Conservation (phyloP, 2,888 invertebrate species). For the Drosophila longiperda region DNA sequence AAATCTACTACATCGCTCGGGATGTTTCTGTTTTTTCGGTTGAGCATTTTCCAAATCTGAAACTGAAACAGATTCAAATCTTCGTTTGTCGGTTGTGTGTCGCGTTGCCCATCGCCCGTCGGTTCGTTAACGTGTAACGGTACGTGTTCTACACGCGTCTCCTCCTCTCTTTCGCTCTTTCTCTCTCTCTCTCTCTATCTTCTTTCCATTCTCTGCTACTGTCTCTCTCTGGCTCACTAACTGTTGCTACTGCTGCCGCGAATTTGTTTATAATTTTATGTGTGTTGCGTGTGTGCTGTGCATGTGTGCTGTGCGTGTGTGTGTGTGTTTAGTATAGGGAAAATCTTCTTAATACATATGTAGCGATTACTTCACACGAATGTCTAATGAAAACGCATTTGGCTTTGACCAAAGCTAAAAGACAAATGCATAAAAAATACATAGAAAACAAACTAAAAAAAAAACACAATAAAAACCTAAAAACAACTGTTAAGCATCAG, state of each 20-base stretch:
- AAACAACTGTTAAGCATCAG: slow-evolving; percentile 54
- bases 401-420: slow-evolving; percentile 5
- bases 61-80: slow-evolving; percentile 81
- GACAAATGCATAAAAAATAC: slow-evolving; percentile 25
- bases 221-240: slow-evolving; percentile 24
- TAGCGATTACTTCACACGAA: slow-evolving; percentile 43
- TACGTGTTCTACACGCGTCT: slow-evolving; percentile 57
- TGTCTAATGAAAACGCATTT: slow-evolving; percentile 46
- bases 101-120: slow-evolving; percentile 53
- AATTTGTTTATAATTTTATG: slow-evolving; percentile 73
- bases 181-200: slow-evolving; percentile 10
- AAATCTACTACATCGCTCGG: slow-evolving; percentile 35
- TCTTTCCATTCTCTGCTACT: slow-evolving; percentile 8
- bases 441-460: slow-evolving; percentile 13
- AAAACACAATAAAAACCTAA: not conserved
- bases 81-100: slow-evolving; percentile 84
- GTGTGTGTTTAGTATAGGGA: slow-evolving; percentile 35
- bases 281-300: slow-evolving; percentile 21
- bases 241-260: slow-evolving; percentile 47
- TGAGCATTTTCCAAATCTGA: slow-evolving; percentile 61
- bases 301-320: slow-evolving; percentile 39
- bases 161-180: slow-evolving; percentile 11
- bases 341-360: slow-evolving; percentile 25
- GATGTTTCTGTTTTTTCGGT: slow-evolving; percentile 28
- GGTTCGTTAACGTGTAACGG: slow-evolving; percentile 68